A percentile compares a stretch with the other conserved stretches of the same genome.
Evolutionary conservation across 2,888 invertebrate genomes (phyloP).

Genomic region (Minunthozetes semirufus): DNA sequence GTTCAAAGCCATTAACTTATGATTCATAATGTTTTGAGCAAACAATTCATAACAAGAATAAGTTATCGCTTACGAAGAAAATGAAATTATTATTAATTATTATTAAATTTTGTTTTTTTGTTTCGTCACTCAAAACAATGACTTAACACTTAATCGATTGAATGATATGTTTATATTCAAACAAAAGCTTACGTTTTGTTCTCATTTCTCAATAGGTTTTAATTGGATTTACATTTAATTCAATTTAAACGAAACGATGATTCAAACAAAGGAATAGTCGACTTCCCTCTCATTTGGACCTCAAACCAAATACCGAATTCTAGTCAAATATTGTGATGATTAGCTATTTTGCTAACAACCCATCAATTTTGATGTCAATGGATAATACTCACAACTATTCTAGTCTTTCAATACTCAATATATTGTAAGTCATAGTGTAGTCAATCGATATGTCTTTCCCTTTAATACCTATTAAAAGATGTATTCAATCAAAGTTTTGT

Average conservation of each 20-base stretch:
- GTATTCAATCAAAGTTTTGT: neutral
- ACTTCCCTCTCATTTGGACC: neutral
- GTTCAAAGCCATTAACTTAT: too few species aligned
- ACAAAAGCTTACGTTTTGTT: neutral
- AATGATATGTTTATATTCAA: neutral
- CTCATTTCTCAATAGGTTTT: neutral
- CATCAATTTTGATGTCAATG: neutral
- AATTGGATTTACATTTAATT: neutral
- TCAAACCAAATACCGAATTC: neutral
- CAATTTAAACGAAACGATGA: neutral
- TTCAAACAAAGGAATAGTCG: neutral
- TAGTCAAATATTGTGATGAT: constrained; percentile 2
- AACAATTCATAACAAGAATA: too few species aligned
- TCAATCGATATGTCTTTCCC: neutral
- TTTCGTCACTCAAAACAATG: too few species aligned
- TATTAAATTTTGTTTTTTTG: too few species aligned
- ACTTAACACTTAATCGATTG: neutral
- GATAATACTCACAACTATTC: neutral
- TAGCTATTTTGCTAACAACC: neutral
- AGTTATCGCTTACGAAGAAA: too few species aligned
- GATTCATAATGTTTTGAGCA: too few species aligned
- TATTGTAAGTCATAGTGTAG: constrained; percentile 5
- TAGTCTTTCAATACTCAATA: constrained; percentile 1
- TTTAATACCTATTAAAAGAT: neutral
- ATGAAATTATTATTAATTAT: too few species aligned